These are phyloP conservation scores for Ambastaia sidthimunki DNA, from an alignment of 2,797 vertebrate genomes.

Conservation along the genomic window DNA sequence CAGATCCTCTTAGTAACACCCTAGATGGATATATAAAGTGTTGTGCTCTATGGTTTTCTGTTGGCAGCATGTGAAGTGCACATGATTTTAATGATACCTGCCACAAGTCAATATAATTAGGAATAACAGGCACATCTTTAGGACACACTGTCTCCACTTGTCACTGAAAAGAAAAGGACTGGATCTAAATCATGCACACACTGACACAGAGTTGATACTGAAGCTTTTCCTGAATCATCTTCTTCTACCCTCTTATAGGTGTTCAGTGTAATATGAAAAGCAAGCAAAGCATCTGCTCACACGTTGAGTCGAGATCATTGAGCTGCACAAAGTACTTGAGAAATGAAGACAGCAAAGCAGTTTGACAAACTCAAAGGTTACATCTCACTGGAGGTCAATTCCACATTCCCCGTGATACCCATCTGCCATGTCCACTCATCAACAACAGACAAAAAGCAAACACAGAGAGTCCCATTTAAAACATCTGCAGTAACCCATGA, in stretches of 20 bases:
- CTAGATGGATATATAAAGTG: too few relatives aligned
- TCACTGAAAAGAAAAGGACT: not conserved
- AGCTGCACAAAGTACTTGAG: slow-evolving; percentile 14
- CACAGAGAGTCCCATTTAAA: not conserved
- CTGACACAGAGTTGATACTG: not conserved
- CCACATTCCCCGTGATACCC: slow-evolving; percentile 23
- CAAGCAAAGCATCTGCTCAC: not conserved
- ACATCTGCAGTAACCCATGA: not conserved
- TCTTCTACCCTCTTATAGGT: not conserved
- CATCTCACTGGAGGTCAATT: slow-evolving; percentile 37
- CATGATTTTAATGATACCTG: too few relatives aligned
- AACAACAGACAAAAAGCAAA: not conserved
- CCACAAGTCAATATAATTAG: too few relatives aligned
- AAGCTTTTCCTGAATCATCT: slow-evolving; percentile 1
- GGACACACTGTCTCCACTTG: not conserved
- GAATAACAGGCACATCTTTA: too few relatives aligned
- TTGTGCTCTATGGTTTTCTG: too few relatives aligned
- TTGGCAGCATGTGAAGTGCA: too few relatives aligned
- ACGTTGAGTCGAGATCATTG: not conserved
- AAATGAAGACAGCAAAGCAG: slow-evolving; percentile 17
- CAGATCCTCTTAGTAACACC: too few relatives aligned
- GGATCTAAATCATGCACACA: slow-evolving; percentile 5
- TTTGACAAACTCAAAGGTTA: slow-evolving; percentile 34
- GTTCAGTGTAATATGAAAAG: slow-evolving; percentile 23
- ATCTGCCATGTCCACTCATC: slow-evolving; percentile 17